Base-by-base conservation (phyloP, 2,113 vertebrate species). In the Charadrius vociferus region DNA sequence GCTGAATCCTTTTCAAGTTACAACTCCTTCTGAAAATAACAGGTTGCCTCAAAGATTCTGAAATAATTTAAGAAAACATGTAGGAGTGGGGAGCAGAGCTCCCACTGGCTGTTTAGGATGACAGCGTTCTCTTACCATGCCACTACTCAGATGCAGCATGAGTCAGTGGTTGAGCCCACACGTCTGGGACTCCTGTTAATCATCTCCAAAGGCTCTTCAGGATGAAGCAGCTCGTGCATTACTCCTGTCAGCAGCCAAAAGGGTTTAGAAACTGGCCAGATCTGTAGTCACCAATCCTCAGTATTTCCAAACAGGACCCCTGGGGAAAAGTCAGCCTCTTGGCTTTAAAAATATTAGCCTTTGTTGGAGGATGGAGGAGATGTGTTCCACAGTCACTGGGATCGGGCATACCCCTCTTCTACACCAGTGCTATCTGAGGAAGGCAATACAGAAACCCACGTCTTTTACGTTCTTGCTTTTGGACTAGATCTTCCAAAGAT, bases 131-230 rank as follows among this genome's bases (percentile, higher is more conserved):
- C 73, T 61, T 80, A 70, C 53, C 92, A 83, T 65, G 24, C 66
- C 49, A 10, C 94, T 91, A 62, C 86, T 96, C 93, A 96, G 97
- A 92, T 95, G 94, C 66, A 17, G 84, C 83, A 79, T 97, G 93
- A 97, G 81, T 97, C 97, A 97, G 87, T 77, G 93, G 13, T n/a
- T 58, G 92, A 97, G 91, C 96, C 96, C 96, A 96, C 95, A 86
- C 5, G 95, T 95, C 96, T 97, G 95, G 96, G 95, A 83, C 89
- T 93, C 73, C 49, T 30, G 30, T 70, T 94, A 43, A 15, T 53
- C 94, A 93, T 86, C 94, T 86, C 88, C 70, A 66, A 66, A 75
- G 80, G 91, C 89, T 95, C 73, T 29, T 75, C 13, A 65, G 94
- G 84, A 79, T 80, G 84, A 91, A 85, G 84, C 45, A 87, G 78